A percentile compares a stretch with the other conserved stretches of the same genome.
Conservation (phyloP, 2,113 vertebrate genomes). For the Rhea pennata region DNA sequence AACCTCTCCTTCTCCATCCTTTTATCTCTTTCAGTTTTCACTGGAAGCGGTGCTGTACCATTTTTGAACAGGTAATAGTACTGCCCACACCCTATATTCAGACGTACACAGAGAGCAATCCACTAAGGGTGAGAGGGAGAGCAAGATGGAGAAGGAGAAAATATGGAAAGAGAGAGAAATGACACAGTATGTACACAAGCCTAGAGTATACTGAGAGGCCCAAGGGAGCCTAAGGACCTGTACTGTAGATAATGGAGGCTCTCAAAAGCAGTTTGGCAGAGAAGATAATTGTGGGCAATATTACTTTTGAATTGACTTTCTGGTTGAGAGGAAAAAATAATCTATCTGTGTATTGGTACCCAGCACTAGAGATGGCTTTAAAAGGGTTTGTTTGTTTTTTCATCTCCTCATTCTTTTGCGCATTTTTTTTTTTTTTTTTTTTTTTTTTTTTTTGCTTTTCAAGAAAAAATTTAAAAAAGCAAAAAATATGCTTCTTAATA, state of each 20-base stretch:
- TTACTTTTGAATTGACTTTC: neutral
- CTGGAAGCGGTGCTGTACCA: neutral
- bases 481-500: neutral
- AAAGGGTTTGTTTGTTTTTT: neutral
- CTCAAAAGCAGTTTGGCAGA: neutral
- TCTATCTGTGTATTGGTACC: neutral
- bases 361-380: neutral
- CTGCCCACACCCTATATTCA: neutral
- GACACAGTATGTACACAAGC: neutral
- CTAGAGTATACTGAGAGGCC: neutral
- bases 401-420: neutral
- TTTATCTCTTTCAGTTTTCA: neutral
- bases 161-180: neutral
- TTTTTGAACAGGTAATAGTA: neutral
- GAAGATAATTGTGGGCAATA: neutral
- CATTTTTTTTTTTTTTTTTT: neutral
- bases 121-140: fast-evolving
- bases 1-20: neutral
- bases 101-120: neutral
- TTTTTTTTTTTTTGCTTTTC: neutral
- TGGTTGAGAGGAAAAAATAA: neutral
- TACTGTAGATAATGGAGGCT: neutral
- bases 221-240: neutral
- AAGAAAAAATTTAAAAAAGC: neutral
- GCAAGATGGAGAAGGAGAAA: neutral